Base-by-base conservation (phyloP, 2,888 invertebrate genomes). In the Ophion costatus region DNA sequence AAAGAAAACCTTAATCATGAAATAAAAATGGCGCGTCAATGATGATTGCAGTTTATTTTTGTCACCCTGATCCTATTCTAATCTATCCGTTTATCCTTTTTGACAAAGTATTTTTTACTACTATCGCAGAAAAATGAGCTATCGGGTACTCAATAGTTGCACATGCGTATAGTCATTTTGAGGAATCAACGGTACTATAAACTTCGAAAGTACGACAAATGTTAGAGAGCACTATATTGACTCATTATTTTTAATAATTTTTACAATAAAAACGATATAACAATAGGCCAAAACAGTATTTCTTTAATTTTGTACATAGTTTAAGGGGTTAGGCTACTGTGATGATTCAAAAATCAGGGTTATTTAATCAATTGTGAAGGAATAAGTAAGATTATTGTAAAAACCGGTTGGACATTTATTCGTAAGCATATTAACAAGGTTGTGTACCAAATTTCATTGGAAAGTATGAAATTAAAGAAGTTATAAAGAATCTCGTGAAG, bases 11-110 rank as follows among this genome's bases (percentile, higher is more conserved):
- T 17, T 66, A 56, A 38, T 14, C 33, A 61, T 57, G n/a, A 70
- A 81, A 81, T 81, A 76, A 76, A 51, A 79, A 79, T 59, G 51
- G 64, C 17, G 70, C 74, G 70, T 69, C 42, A 24, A 22, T 63
- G 69, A 67, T 42, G 42, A 38, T 22, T 38, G 51, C 38, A 10
- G 14, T 51, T 51, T 51, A 5, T 51, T 17, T 51, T 51, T 17
- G 51, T 51, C 4, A 5, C 42, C 42, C 11, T 14, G 0, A 24
- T 24, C 9, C 67, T 17, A 17, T 20, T 66, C 14, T 9, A 17
- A 51, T 17, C 17, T 1, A 17, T 51, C 5, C 17, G 51, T 51
- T 51, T 17, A 51, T 51, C 38, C 7, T 51, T 51, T 51, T 51
- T 17, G 51, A 17, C 14, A 51, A 17, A 51, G 2, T 14, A 17